phyloP scores from a whole-genome alignment of 2,113 vertebrate genomes.

The Bostrychus sinensis region DNA sequence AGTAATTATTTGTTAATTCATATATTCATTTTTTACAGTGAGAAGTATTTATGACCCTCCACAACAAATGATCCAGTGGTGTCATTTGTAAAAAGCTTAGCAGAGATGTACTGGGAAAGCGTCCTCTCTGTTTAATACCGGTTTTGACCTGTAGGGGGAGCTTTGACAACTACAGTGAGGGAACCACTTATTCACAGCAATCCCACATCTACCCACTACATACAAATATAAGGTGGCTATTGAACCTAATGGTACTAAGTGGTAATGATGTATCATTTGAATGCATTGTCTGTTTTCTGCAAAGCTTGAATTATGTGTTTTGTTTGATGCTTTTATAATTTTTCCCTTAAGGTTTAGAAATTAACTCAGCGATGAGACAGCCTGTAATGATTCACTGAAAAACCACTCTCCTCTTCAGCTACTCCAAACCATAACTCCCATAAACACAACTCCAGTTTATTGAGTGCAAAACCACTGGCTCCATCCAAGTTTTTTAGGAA shows the following conservation, averaged over 20 bases:
- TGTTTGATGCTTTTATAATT: constrained; percentile 29
- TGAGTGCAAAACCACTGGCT: constrained; percentile 74
- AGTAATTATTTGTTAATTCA: too few species aligned
- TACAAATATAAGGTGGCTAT: not conserved
- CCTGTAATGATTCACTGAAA: constrained; percentile 43
- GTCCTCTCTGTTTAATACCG: constrained; percentile 32
- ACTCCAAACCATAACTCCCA: constrained; percentile 65
- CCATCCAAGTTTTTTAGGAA: constrained; percentile 59
- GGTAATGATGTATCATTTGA: not conserved
- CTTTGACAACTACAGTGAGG: constrained; percentile 60
- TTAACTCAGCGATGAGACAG: constrained; percentile 12
- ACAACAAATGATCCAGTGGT: too few species aligned
- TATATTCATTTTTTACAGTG: too few species aligned
- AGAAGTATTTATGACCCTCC: too few species aligned
- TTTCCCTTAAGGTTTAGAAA: constrained; percentile 24
- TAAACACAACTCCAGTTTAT: constrained; percentile 72
- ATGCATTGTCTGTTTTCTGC: constrained; percentile 1
- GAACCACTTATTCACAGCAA: constrained; percentile 10
- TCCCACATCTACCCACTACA: not conserved
- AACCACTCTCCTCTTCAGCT: constrained; percentile 50
- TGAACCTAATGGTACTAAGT: not conserved
- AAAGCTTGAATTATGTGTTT: constrained; percentile 22
- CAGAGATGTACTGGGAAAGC: not conserved
- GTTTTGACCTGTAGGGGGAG: constrained; percentile 71
- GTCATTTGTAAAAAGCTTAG: not conserved